These are phyloP conservation scores for Cheilosia grossa DNA, from an alignment of 2,888 invertebrate species.

Conservation along the genomic window DNA sequence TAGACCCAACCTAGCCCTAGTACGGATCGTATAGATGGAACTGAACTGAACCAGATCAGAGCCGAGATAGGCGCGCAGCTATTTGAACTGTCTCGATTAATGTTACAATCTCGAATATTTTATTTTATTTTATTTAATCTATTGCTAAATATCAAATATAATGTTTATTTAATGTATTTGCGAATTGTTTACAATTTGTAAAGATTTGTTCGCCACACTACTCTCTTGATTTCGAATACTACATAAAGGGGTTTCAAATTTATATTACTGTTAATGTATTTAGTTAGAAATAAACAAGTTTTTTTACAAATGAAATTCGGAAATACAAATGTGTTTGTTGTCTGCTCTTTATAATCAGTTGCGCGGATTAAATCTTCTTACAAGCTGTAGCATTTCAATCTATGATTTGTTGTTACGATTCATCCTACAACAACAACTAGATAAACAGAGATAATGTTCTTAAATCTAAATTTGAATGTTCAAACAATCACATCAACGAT, in stretches of 20 bases:
- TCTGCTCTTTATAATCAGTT: background rate
- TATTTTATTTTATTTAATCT: slow-evolving; percentile 14
- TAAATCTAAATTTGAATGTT: too few species aligned
- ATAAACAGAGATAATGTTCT: too few species aligned
- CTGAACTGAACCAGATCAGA: background rate
- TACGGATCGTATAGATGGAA: too few species aligned
- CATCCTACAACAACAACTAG: too few species aligned
- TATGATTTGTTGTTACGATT: too few species aligned
- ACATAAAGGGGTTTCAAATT: slow-evolving; percentile 43
- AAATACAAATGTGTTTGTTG: background rate
- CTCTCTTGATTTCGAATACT: slow-evolving; percentile 15
- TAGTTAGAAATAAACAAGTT: slow-evolving; percentile 58
- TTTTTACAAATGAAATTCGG: slow-evolving; percentile 54
- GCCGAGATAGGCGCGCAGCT: background rate
- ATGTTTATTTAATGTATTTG: slow-evolving; percentile 18
- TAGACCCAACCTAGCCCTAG: too few species aligned
- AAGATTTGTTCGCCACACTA: slow-evolving; percentile 4
- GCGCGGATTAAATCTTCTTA: background rate
- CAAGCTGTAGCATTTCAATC: background rate
- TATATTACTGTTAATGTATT: slow-evolving; percentile 61
- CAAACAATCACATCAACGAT: too few species aligned
- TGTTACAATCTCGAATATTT: slow-evolving; percentile 5
- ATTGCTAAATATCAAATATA: slow-evolving; percentile 27
- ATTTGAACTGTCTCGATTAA: slow-evolving; percentile 21
- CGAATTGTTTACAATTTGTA: slow-evolving; percentile 5